Base-by-base conservation (phyloP, 2,888 invertebrate genomes). In the Drosophila bunnanda region DNA sequence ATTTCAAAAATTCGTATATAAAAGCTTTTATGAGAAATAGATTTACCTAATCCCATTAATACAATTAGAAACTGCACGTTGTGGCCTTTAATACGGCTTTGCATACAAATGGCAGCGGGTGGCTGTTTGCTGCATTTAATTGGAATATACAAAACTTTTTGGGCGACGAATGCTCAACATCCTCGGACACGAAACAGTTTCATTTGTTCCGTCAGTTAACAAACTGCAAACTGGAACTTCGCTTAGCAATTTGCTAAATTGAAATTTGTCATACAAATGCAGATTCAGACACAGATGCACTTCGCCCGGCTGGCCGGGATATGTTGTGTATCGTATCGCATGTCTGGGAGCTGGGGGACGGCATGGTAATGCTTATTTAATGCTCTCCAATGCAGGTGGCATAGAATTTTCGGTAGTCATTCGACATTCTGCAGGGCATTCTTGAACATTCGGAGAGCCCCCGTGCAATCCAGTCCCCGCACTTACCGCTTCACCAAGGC, bases 401-500 rank as follows among this genome's bases (percentile, higher is more conserved):
- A 83, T 76, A 38, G 80, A 55, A 78, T 74, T 74, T 71, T 67
- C 17, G 46, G 62, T 70, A 70, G 61, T 52, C 44, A 70, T 67
- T 73, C 73, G 57, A 61, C 39, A 25, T 22, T 25, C 46, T 25
- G 15, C 43, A 41, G 9, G 5, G 34, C 22, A 30, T 17, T 36
- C 46, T 22, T 52, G 50, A 52, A 50, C 30, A 34, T 20, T 50
- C 32, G 15, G 20, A 32, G 48, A 7, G n/a, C 13, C 17, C 46
- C 28, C 46, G 46, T 30, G 17, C 20, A 15, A n/a, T 30, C 8
- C 36, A 17, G 12, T 36, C 36, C n/a, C 50, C 28, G 17, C 28
- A 85, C 86, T 89, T 73, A 92, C 91, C 91, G 90, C 78, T 91
- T 91, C 30, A 92, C 91, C 74, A 92, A 79, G 50, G 91, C 90